Evolutionary conservation across 2,888 invertebrate species (phyloP), one percentile per base, ranked within the genome.

Genomic region (Terebella lapidaria): DNA sequence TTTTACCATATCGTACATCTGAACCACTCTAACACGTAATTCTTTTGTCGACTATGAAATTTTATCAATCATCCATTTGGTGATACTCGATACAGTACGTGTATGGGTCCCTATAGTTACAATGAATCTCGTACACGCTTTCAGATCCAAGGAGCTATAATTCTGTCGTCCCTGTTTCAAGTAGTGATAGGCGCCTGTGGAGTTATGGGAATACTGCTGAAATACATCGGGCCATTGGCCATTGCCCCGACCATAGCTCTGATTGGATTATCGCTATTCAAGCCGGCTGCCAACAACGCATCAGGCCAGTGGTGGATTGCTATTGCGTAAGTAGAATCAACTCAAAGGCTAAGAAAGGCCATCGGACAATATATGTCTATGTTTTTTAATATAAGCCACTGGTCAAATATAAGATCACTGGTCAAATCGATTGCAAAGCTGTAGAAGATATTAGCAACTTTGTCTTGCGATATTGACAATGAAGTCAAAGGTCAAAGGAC

Each of bases 241-340:
- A 90, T 92, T 56, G 89, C 88, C 0, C 92, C 92, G 0, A 91
- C 91, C 0, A 90, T 92, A 5, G 45, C 65, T 25, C 62, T 68
- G 28, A 56, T 58, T 5, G 91, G 91, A 0, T 80, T 91, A n/a
- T 88, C 90, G 0, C 81, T 91, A 47, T 90, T 90, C 74, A 86
- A 88, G 74, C 88, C 89, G 77, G 90, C 91, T 0, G 88, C 88
- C 0, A 84, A 84, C 0, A 88, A 89, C 5, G 89, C 91, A 0
- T 85, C 89, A 0, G 86, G 87, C 72, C 89, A 91, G 69, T 91
- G 91, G 91, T 89, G 88, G 15, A 86, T 91, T 59, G 87, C 91
- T 0, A 85, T 86, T 24, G 86, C 88, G 91, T 91, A 76, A 84
- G 84, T 76, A 25, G 20, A 22, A 35, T 10, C n/a, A 35, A 35